phyloP scores from a whole-genome alignment of 2,888 invertebrate species.

The Druceiella hillmani region DNA sequence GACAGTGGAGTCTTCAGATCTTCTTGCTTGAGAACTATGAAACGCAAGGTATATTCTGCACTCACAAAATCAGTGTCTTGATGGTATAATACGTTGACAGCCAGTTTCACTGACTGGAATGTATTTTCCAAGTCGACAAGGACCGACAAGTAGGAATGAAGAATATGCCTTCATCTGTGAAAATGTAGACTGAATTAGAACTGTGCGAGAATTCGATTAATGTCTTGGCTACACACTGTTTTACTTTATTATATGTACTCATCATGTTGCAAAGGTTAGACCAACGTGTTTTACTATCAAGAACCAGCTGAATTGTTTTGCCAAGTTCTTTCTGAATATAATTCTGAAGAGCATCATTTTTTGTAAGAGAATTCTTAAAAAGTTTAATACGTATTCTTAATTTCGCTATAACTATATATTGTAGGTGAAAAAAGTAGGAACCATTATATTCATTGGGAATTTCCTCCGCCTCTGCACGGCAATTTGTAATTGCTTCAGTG shows the following conservation, averaged over 20 bases:
- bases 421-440: neutral
- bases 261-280: slow-evolving; percentile 3
- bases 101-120: slow-evolving; percentile 4
- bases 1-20: no score
- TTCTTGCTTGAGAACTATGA: no score
- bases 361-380: no score
- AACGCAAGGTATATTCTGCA: no score
- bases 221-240: slow-evolving; percentile 5
- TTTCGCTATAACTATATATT: slow-evolving; percentile 1
- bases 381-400: no score
- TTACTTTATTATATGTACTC: slow-evolving; percentile 5
- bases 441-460: slow-evolving; percentile 1
- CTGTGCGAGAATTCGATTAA: slow-evolving; percentile 2
- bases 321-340: no score
- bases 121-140: slow-evolving; percentile 3
- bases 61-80: no score
- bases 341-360: no score
- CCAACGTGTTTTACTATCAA: slow-evolving; percentile 3
- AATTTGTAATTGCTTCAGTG: slow-evolving; percentile 1
- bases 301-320: slow-evolving; percentile 5
- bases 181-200: slow-evolving; percentile 5
- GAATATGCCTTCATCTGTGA: slow-evolving; percentile 5
- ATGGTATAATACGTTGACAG: no score
- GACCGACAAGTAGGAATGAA: no score
- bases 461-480: slow-evolving; percentile 3